These are phyloP conservation scores for Rutpela maculata DNA, from an alignment of 2,888 invertebrate species.

Conservation along the genomic window DNA sequence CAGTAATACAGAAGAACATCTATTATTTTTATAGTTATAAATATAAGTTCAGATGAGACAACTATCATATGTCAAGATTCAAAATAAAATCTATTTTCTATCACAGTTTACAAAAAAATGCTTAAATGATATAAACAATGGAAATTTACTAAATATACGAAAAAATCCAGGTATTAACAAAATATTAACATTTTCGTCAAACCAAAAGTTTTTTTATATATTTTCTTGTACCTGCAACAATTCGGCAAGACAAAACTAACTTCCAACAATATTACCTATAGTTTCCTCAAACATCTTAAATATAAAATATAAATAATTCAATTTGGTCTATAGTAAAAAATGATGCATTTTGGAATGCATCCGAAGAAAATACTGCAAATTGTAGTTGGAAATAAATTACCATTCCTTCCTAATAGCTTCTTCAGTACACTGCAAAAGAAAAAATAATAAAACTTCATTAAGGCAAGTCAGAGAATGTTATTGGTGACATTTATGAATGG, in stretches of 20 bases:
- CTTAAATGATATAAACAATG: neutral
- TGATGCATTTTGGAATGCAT: constrained; percentile 38
- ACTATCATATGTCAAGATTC: neutral
- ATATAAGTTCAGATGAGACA: neutral
- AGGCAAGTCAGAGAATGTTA: no score
- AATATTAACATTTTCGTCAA: neutral
- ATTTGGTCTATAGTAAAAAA: constrained; percentile 15
- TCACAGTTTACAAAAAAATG: constrained; percentile 34
- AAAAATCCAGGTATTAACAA: neutral
- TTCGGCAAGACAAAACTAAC: constrained; percentile 4
- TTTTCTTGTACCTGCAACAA: neutral
- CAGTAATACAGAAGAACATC: neutral
- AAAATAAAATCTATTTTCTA: constrained; percentile 50
- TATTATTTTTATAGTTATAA: neutral
- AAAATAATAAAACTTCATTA: neutral
- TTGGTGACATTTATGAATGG: no score
- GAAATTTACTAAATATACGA: neutral
- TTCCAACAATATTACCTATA: neutral
- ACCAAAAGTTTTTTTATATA: neutral
- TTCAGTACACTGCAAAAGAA: constrained; percentile 30
- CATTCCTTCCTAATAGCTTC: constrained; percentile 12
- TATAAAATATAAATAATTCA: constrained; percentile 55
- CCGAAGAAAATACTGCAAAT: constrained; percentile 39
- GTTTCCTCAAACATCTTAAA: neutral
- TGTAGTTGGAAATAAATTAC: constrained; percentile 21